Base-by-base conservation (phyloP, 2,888 invertebrate species). In the Phengaris alcon region DNA sequence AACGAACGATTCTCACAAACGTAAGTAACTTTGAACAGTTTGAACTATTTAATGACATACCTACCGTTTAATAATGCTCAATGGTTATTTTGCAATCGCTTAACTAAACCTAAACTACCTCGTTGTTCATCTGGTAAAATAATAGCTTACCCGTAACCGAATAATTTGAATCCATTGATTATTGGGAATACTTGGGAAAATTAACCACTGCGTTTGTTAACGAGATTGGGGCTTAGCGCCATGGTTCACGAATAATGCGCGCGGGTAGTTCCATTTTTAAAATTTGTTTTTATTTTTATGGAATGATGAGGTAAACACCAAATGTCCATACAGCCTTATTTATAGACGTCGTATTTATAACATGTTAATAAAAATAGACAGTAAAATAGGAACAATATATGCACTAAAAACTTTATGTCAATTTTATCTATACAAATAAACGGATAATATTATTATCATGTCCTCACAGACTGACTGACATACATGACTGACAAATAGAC, bases 41-140 rank as follows among this genome's bases (percentile, higher is more conserved):
- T 81, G 80, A 64, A 35, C 64, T 35, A 48, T 48, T 48, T 48
- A 48, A 6, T 7, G 48, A 48, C 48, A 48, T 48, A 22, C 59
- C 15, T 10, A 59, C 59, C 22, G 10, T 22, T 22, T 10, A 15
- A 55, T n/a, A n/a, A 55, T n/a, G n/a, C 57, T 7, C n/a, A 8
- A 3, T 22, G 59, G 59, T 59, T 22, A 59, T 59, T 22, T 9
- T 59, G 59, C 59, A 59, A 59, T 59, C 9, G 22, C 59, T 59
- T 59, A 5, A 59, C 22, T 22, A 22, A 22, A 22, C 22, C 22
- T 22, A 0, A 22, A 22, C 22, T 59, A 59, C 22, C 15, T 22
- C 59, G 59, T 9, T 59, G 59, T 59, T 15, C 59, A 59, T 59
- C 22, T 15, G 22, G 22, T 59, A 59, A 59, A 59, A 59, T 22